Evolutionary conservation across 92 coral and sea anemone species (phyloP), one percentile per base, ranked within the genome.

Genomic region (Zoanthus gigantus): DNA sequence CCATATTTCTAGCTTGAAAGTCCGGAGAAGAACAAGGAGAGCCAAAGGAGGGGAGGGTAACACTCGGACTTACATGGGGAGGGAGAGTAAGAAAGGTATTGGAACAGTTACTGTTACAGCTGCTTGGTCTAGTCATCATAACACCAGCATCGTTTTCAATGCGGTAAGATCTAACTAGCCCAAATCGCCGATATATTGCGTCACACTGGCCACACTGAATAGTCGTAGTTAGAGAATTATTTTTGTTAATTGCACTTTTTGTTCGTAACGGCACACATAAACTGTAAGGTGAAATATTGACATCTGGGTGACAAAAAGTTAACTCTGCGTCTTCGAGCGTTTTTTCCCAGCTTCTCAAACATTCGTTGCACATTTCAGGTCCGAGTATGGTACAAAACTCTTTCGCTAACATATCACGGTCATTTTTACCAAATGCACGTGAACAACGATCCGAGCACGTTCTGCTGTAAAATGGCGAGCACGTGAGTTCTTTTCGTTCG

Each of bases 321-420:
- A 88, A 69, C 18, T 93, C 94, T 12, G 90, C 91, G 58, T 88
- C 61, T 29, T 87, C 92, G 11, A 77, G 82, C 61, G 83, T 91
- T 65, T 93, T 90, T 86, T 91, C 89, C 58, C 92, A 85, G 4
- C 90, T 71, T 84, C 82, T 87, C 14, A 87, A 91, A 83, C 98
- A 95, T 63, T 91, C 92, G 32, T 90, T 72, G 42, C 98, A 95
- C 92, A 91, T 83, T 37, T 80, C 90, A 32, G 98, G 98, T 2
- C 98, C 98, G 9, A 95, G 92, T 1, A 95, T 90, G 77, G 93
- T 94, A 83, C 98, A 95, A 79, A 95, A 95, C 50, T 89, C 94
- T 78, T 91, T 93, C 2, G 96, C 81, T 78, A 87, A 58, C 75
- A 78, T 84, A 11, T 79, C 83, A 56, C 82, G 88, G 44, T 88